These are phyloP conservation scores for Mirza zaza DNA, from an alignment of 2,113 vertebrate species.

Conservation along the genomic window DNA sequence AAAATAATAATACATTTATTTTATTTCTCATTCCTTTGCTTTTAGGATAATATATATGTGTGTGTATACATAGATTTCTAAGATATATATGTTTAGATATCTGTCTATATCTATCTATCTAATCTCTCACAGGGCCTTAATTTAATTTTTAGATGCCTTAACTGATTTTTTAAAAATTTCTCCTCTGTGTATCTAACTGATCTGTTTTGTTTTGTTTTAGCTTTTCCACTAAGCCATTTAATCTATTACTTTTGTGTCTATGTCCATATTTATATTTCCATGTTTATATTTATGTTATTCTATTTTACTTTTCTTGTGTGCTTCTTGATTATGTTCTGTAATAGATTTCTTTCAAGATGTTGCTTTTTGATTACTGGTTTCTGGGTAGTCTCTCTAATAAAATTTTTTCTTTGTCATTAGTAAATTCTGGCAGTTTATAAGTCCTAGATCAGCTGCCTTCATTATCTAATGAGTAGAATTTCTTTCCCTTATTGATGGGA, in stretches of 20 bases:
- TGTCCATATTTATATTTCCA: not conserved
- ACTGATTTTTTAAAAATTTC: not conserved
- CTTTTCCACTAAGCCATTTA: not conserved
- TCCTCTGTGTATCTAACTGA: not conserved
- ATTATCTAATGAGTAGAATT: not conserved
- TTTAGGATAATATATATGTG: not conserved
- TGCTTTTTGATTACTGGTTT: not conserved
- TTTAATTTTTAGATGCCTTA: not conserved
- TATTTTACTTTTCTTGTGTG: not conserved
- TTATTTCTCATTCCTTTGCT: not conserved
- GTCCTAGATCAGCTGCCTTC: not conserved
- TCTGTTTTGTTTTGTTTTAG: not conserved
- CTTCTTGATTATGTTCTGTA: not conserved
- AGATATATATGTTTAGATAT: not conserved
- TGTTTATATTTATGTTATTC: not conserved
- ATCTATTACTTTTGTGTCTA: not conserved
- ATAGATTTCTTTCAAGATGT: not conserved
- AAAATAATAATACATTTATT: not conserved
- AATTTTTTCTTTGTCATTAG: not conserved
- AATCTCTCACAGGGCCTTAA: not conserved
- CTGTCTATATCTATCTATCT: not conserved
- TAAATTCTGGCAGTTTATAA: not conserved
- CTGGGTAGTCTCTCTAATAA: not conserved
- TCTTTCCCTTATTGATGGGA: not conserved
- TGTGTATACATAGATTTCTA: not conserved